Base-by-base conservation (phyloP, 2,797 vertebrate genomes). In the Chloroceryle inda region DNA sequence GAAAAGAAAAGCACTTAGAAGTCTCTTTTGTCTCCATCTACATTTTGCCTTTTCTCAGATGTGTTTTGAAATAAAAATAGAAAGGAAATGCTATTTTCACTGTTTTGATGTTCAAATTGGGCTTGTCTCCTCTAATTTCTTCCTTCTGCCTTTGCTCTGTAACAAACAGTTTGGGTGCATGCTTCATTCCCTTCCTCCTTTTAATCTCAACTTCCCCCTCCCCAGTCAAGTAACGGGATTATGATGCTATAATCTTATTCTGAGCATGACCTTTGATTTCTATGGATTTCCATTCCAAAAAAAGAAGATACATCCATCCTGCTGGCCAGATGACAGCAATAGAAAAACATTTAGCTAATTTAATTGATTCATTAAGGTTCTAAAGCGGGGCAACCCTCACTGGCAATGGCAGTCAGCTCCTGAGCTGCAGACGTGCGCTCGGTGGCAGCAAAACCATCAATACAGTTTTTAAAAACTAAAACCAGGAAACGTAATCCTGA, bases 31-130 rank as follows among this genome's bases (percentile, higher is more conserved):
- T 66, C 73, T 95, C 79, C 61, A 85, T 84, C 81, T 85, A 85
- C 50, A 81, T 84, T 76, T 92, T 91, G 80, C 29, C 73, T 78
- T 80, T 81, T 72, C 69, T 96, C 35, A 35, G 66, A 88, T 73
- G 85, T 63, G 63, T 93, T 86, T 56, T 86, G 91, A 88, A 94
- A 95, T 88, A 94, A 94, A 95, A 94, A 94, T 90, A 96, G 96
- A 88, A 96, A 86, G 29, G 19, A 85, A 96, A 92, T 73, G 79
- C 55, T 94, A 59, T 96, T 96, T 97, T 90, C 91, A 94, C 76
- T 82, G 82, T 86, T 95, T 84, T 90, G 79, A 95, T 94, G 91
- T 94, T 92, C 63, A 86, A 88, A 89, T 89, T 69, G 38, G 74
- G 31, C 71, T 85, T 20, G 53, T 64, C 91, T 95, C 73, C 58